Base-by-base conservation (phyloP, 2,113 vertebrate genomes). In the Trichechus manatus region DNA sequence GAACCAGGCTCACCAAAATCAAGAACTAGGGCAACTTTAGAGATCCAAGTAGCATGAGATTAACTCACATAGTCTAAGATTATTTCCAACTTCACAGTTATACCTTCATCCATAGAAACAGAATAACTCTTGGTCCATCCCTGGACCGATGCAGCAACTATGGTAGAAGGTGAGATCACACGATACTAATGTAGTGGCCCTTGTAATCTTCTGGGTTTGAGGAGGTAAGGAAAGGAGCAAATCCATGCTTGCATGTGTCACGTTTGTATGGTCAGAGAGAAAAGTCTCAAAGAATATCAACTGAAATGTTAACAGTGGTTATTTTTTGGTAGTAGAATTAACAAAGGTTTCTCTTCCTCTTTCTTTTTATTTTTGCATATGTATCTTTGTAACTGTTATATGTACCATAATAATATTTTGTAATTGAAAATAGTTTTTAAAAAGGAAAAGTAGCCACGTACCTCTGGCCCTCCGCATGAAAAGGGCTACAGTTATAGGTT, bases 371-470 rank as follows among this genome's bases (percentile, higher is more conserved):
- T 93, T 77, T 59, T 63, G 19, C 22, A n/a, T 88, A 9, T 5
- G 39, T 68, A 39, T 81, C 10, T 87, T 84, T 93, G 47, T 81
- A 79, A 68, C 44, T 94, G n/a, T 87, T 82, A 19, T 50, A 56
- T 77, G 39, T 75, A 74, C 6, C 87, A 90, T 85, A 95, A 42
- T 42, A 81, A 50, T 33, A 70, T 44, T 80, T 93, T 96, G 56
- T 59, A 64, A 59, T 66, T 93, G 22, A 56, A 89, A 85, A 74
- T 44, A 50, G 9, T 50, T 87, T 95, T 96, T n/a, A 72, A 56
- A 83, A 96, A 47, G 81, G 92, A 80, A 95, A 80, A 56, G 56
- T 22, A 87, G 15, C 20, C 31, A 70, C 6, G 5, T 74, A 25
- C 33, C 36, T 78, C 74, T 93, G 27, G 8, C 25, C 19, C 50